These are phyloP conservation scores for Camelus bactrianus DNA, from an alignment of 2,113 vertebrate species.

Conservation along the genomic window DNA sequence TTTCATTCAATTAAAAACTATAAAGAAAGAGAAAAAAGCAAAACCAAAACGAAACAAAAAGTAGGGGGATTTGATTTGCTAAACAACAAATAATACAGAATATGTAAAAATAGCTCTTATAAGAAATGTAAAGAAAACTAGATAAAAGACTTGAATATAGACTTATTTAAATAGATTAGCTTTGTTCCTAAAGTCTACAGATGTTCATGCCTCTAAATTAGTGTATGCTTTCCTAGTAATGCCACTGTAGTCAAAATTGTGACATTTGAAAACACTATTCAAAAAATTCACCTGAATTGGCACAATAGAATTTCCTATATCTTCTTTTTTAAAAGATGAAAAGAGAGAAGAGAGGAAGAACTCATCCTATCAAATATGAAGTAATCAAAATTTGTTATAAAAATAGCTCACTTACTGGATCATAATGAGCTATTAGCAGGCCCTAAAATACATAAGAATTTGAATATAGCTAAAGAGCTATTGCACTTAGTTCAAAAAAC, in stretches of 20 bases:
- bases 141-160: not conserved
- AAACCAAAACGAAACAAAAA: not conserved
- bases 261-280: not conserved
- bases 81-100: not conserved
- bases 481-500: not conserved
- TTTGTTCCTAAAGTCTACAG: not conserved
- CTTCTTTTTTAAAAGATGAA: not conserved
- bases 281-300: not conserved
- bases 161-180: not conserved
- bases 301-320: not conserved
- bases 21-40: no score
- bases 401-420: not conserved
- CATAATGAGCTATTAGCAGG: not conserved
- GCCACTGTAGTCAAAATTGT: not conserved
- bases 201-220: not conserved
- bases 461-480: not conserved
- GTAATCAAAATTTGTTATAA: not conserved
- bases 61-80: not conserved
- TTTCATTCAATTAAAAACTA: no score
- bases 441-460: not conserved
- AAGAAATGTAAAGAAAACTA: slow-evolving; percentile 1
- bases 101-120: not conserved
- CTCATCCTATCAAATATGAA: not conserved
- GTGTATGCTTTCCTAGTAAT: not conserved
- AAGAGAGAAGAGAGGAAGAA: not conserved